phyloP scores from a whole-genome alignment of 2,113 vertebrate genomes.

The Thymallus thymallus region DNA sequence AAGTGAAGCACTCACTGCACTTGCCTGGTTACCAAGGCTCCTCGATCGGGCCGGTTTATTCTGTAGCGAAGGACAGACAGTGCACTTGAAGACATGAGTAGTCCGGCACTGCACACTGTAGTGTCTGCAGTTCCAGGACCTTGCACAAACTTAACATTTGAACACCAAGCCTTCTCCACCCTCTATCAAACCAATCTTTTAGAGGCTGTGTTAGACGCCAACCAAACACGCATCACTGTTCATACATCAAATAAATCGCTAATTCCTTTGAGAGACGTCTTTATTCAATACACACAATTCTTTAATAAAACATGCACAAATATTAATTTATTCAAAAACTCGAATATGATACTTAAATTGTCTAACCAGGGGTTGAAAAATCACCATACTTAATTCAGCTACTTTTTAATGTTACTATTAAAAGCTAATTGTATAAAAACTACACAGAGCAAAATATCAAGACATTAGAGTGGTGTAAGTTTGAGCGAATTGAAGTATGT shows the following conservation, averaged over 20 bases:
- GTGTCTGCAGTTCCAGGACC: constrained; percentile 38
- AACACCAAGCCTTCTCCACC: constrained; percentile 38
- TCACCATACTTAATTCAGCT: no score
- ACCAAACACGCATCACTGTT: constrained; percentile 1
- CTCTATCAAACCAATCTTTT: not conserved
- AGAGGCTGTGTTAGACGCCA: constrained; percentile 6
- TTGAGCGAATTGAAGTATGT: not conserved
- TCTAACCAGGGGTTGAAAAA: no score
- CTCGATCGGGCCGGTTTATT: no score
- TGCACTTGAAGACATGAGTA: no score
- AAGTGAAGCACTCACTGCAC: constrained; percentile 24
- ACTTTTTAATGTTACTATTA: no score
- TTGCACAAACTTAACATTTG: constrained; percentile 63
- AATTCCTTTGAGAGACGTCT: constrained; percentile 23
- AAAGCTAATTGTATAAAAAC: no score
- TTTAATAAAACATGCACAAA: constrained; percentile 23
- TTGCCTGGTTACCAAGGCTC: no score
- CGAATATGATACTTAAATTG: no score
- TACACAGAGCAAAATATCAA: not conserved
- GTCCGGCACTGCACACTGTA: constrained; percentile 26
- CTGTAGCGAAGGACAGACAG: no score
- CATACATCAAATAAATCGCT: constrained; percentile 25
- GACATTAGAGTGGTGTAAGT: no score
- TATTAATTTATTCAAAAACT: not conserved
- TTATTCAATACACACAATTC: constrained; percentile 47